phyloP scores from a whole-genome alignment of 1,140 invertebrate genomes.

The Diorhabda elongata region DNA sequence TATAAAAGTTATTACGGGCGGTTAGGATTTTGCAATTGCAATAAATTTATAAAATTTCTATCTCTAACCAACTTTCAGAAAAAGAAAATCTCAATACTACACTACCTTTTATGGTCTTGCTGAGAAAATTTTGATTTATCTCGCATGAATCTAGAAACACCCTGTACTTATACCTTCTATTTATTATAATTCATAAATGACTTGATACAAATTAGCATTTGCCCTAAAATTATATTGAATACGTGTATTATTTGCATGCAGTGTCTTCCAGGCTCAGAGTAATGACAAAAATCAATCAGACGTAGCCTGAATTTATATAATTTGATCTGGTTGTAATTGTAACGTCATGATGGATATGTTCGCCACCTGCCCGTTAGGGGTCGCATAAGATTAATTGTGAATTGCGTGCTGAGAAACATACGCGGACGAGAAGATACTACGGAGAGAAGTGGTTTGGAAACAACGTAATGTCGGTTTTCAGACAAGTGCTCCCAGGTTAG shows the following conservation, averaged over 20 bases:
- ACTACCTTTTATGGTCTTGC: too few relatives aligned
- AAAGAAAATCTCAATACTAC: too few relatives aligned
- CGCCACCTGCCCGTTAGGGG: neutral
- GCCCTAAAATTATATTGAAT: neutral
- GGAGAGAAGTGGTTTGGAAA: neutral
- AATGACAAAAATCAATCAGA: slow-evolving; percentile 2
- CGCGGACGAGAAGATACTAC: neutral
- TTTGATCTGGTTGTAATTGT: slow-evolving; percentile 1
- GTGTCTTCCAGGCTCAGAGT: neutral
- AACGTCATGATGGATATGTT: slow-evolving; percentile 2
- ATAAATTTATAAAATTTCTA: too few relatives aligned
- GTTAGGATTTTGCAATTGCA: too few relatives aligned
- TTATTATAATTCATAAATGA: too few relatives aligned
- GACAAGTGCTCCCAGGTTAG: neutral
- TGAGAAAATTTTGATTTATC: too few relatives aligned
- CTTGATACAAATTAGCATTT: neutral
- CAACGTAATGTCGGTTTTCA: neutral
- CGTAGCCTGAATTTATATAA: slow-evolving; percentile 2
- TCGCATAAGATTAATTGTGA: neutral
- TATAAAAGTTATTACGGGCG: too few relatives aligned
- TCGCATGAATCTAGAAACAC: too few relatives aligned
- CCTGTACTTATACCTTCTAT: too few relatives aligned
- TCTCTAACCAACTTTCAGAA: too few relatives aligned
- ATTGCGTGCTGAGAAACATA: slow-evolving; percentile 2
- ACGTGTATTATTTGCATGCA: neutral